Evolutionary conservation across 1,140 invertebrate genomes (phyloP), one percentile per base, ranked within the genome.

Genomic region (Adelges cooleyi): DNA sequence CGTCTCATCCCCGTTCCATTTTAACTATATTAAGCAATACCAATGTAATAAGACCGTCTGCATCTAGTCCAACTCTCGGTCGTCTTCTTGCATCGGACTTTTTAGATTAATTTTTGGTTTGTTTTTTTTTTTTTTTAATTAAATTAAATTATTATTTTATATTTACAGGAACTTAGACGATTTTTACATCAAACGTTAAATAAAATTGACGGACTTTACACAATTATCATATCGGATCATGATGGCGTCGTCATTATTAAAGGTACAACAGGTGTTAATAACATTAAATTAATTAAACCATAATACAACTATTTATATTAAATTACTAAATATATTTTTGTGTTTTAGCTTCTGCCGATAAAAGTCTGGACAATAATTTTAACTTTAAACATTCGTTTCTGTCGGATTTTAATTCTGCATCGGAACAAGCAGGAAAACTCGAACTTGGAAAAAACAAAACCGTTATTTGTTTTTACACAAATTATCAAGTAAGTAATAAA

Each of bases 401-500:
- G 10, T 62, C 56, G n/a, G 56, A 46, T 46, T 48, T 62, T 62
- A 46, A 62, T 62, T 62, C 42, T 48, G 42, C 56, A 46, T 29
- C 56, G 33, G 56, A 62, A 48, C 56, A 62, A 62, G 42, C 56
- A 18, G 56, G 56, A 33, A 62, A 48, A 48, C 20, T 62, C 22
- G 56, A 62, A 46, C 42, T 62, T 62, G 56, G 56, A 48, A 48
- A 62, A 62, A 62, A 62, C 11, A 62, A 48, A 48, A 48, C 42
- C 20, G 40, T 46, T 18, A 48, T 62, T 15, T 62, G 56, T 62
- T 62, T 62, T 62, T 62, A 48, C 15, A 29, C 25, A 48, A 62
- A 62, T 17, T 46, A 62, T 48, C 56, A 62, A 62, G 56, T 62
- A n/a, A 33, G 29, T 33, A n/a, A n/a, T n/a, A n/a, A n/a, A n/a